Percentiles rank a stretch among this genome's conserved stretches.
Conservation (phyloP, 1,140 invertebrate species). For the Heliothis virescens region DNA sequence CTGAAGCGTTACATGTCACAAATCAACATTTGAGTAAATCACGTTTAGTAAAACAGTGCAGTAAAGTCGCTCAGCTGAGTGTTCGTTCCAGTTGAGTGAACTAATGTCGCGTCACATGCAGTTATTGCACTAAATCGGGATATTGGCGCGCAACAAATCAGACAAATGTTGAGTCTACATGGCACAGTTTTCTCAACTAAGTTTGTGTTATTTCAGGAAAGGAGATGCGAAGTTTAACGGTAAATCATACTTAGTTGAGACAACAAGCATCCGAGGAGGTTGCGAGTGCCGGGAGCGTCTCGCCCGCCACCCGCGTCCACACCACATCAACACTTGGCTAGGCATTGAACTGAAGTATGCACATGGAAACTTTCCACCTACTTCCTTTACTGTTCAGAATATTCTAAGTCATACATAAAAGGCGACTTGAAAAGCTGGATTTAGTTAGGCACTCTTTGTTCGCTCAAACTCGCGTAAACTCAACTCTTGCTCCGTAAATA, state of each 20-base stretch:
- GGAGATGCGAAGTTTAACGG: constrained; percentile 56
- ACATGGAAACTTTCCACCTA: constrained; percentile 37
- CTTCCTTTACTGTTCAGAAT: constrained; percentile 36
- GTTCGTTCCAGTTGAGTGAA: constrained; percentile 19
- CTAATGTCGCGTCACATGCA: constrained; percentile 32
- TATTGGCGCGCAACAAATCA: constrained; percentile 42
- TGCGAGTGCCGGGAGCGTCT: constrained; percentile 33
- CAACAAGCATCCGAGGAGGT: constrained; percentile 51
- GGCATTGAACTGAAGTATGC: constrained; percentile 32
- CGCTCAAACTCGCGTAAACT: constrained; percentile 27
- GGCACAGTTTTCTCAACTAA: constrained; percentile 50
- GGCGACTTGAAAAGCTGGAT: constrained; percentile 33
- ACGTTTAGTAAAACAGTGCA: constrained; percentile 17
- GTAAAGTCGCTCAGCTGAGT: constrained; percentile 4
- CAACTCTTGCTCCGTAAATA: constrained; percentile 24
- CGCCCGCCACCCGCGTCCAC: constrained; percentile 1
- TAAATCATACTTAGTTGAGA: constrained; percentile 62
- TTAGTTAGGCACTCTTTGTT: constrained; percentile 31
- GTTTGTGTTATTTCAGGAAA: constrained; percentile 53
- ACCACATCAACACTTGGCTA: constrained; percentile 29
- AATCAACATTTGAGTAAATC: not conserved
- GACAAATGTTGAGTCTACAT: constrained; percentile 35
- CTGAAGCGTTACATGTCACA: not conserved
- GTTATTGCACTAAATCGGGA: constrained; percentile 48
- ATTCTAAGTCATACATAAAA: constrained; percentile 43